A percentile compares a stretch with the other conserved stretches of the same genome.
Conservation (phyloP, 2,888 invertebrate species). For the Omphaloscelis lunosa region DNA sequence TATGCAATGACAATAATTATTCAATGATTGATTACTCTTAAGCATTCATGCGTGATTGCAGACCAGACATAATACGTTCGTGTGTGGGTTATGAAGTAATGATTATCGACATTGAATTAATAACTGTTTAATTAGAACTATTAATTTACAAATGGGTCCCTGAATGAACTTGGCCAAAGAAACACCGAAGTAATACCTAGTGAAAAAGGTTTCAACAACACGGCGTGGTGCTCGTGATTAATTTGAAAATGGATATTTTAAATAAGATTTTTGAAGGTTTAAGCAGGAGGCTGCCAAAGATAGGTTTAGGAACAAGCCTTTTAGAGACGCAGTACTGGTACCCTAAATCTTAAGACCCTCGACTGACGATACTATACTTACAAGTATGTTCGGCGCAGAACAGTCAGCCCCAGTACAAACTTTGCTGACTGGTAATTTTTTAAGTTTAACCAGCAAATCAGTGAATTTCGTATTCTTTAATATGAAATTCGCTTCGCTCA, state of each 20-base stretch:
- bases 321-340: neutral
- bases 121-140: neutral
- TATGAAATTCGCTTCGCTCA: constrained; percentile 28
- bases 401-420: neutral
- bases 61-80: neutral
- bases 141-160: neutral
- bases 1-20: constrained; percentile 23
- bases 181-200: neutral
- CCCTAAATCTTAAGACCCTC: neutral
- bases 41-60: constrained; percentile 34
- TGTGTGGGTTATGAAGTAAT: neutral
- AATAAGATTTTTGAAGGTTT: neutral
- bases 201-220: neutral
- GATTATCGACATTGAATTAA: neutral
- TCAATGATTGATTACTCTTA: constrained; percentile 18
- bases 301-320: neutral
- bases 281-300: neutral
- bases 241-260: neutral
- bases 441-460: no score
- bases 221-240: neutral
- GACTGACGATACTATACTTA: neutral
- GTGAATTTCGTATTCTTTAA: no score
- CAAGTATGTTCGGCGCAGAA: neutral
- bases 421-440: no score
- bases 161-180: neutral